Percentiles rank a stretch among this genome's conserved stretches.
phyloP scores from a whole-genome alignment of 2,113 vertebrate species.

The Pseudopodoces humilis region DNA sequence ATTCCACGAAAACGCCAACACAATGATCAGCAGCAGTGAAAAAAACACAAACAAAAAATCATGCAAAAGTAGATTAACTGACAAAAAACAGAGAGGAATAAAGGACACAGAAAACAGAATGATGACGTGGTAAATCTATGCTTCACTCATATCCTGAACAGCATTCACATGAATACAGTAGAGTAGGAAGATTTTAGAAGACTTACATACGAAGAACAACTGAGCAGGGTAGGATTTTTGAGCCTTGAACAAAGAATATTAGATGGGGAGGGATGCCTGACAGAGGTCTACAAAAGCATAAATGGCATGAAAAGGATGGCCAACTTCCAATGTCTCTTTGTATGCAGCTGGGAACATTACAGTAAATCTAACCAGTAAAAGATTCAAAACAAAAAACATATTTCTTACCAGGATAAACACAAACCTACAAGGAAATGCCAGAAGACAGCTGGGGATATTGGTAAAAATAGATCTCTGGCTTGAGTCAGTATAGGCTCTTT shows the following conservation, averaged over 20 bases:
- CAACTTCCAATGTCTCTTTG: not conserved
- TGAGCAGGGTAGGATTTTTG: not conserved
- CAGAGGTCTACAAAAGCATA: not conserved
- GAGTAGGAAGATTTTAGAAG: not conserved
- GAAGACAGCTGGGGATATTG: not conserved
- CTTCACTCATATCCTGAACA: not conserved
- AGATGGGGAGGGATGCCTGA: not conserved
- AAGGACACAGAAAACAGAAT: not conserved
- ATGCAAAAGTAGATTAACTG: not conserved
- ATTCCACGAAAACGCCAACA: not conserved
- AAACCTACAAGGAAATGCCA: not conserved
- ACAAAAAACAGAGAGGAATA: not conserved
- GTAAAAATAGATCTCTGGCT: not conserved
- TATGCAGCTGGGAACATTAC: not conserved
- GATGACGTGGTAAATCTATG: not conserved
- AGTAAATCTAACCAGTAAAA: not conserved
- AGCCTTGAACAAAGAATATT: not conserved
- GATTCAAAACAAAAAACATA: not conserved
- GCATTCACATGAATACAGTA: not conserved
- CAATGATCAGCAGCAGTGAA: not conserved
- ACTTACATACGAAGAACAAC: not conserved
- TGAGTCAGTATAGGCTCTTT: not conserved
- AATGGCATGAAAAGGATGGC: not conserved
- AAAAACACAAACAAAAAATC: not conserved
- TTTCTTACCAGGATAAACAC: not conserved